phyloP scores from a whole-genome alignment of 2,888 invertebrate genomes.

The Pantelozetes paolii region DNA sequence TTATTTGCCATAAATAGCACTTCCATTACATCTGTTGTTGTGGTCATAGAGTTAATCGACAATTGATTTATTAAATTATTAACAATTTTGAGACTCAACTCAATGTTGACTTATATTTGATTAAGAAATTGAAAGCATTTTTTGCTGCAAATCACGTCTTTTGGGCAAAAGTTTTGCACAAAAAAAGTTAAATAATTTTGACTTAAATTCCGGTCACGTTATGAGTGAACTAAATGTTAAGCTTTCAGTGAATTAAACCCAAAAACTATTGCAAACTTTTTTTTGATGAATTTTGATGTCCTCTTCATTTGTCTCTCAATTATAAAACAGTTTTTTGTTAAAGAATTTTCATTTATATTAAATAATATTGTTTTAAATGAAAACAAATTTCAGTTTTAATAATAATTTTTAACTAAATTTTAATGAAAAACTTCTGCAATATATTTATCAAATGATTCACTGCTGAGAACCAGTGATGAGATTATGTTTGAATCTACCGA shows the following conservation, averaged over 20 bases:
- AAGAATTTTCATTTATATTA: too few species aligned
- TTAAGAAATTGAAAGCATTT: conserved; percentile 26
- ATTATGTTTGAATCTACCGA: too few species aligned
- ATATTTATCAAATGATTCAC: not conserved
- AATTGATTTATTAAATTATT: not conserved
- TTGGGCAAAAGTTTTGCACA: not conserved
- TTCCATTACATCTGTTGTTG: not conserved
- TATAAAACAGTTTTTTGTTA: not conserved
- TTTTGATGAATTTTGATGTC: not conserved
- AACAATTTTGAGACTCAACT: not conserved
- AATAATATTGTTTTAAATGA: too few species aligned
- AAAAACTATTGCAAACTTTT: not conserved
- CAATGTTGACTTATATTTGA: conserved; percentile 16
- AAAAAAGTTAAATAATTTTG: not conserved
- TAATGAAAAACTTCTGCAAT: not conserved
- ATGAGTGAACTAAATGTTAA: not conserved
- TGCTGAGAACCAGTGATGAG: not conserved
- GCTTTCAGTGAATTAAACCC: not conserved
- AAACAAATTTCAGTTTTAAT: too few species aligned
- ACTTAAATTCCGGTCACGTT: not conserved
- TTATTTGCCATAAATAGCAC: conserved; percentile 17
- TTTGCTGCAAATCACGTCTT: conserved; percentile 21
- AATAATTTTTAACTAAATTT: not conserved
- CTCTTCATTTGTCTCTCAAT: not conserved
- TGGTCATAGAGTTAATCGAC: conserved; percentile 7